phyloP scores from a whole-genome alignment of 2,888 invertebrate species.

The Phalera bucephala region DNA sequence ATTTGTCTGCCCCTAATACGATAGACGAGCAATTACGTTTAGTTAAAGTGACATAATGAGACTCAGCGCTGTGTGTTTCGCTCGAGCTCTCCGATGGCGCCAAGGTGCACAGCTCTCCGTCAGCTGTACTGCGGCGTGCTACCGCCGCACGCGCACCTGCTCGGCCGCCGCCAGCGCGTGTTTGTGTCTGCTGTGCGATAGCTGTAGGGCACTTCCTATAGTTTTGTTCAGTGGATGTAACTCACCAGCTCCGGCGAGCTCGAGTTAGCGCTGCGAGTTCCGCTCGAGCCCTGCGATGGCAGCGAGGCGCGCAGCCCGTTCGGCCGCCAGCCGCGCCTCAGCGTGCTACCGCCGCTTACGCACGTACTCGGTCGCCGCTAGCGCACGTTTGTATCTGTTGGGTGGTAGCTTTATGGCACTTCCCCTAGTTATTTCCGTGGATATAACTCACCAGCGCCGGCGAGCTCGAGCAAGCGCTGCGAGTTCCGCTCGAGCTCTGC shows the following conservation, averaged over 20 bases:
- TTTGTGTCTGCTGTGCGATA: slow-evolving; percentile 86
- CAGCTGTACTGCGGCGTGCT: slow-evolving; percentile 83
- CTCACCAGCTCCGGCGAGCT: slow-evolving; percentile 76
- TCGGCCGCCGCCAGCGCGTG: slow-evolving; percentile 85
- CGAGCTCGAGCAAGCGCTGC: slow-evolving; percentile 86
- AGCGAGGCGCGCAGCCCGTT: slow-evolving; percentile 87
- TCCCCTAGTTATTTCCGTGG: too few species aligned
- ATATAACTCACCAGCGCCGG: slow-evolving; percentile 60
- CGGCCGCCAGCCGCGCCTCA: slow-evolving; percentile 85
- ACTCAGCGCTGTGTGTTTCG: slow-evolving; percentile 88
- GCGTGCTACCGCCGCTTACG: slow-evolving; percentile 81
- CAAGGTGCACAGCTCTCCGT: slow-evolving; percentile 88
- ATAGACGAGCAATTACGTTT: too few species aligned
- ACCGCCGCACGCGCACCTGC: slow-evolving; percentile 82
- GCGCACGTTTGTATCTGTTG: slow-evolving; percentile 85
- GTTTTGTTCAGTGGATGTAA: too few species aligned
- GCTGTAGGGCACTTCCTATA: slow-evolving; percentile 75
- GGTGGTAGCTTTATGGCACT: slow-evolving; percentile 78
- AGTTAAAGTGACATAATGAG: too few species aligned
- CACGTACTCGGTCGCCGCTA: slow-evolving; percentile 85
- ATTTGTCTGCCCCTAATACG: too few species aligned
- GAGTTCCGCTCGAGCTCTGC: slow-evolving; percentile 89
- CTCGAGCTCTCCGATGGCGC: slow-evolving; percentile 88
- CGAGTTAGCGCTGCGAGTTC: slow-evolving; percentile 88
- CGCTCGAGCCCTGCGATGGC: slow-evolving; percentile 88